Conservation (phyloP, 2,888 invertebrate genomes). For the Eupeodes luniger region DNA sequence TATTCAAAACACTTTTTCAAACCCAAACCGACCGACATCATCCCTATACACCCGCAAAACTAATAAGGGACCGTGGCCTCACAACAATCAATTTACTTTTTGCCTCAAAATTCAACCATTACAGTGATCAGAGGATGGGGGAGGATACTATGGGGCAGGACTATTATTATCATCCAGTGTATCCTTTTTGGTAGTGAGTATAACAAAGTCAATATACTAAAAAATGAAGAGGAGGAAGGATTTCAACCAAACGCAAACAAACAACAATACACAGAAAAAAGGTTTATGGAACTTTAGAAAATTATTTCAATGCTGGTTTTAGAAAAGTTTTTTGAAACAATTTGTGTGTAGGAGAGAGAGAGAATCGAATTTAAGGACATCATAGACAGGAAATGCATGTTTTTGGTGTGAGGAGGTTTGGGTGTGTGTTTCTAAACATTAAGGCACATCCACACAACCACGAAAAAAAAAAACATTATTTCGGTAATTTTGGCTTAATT, state of each 20-base stretch:
- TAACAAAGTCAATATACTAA: conserved; percentile 17
- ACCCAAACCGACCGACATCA: background rate
- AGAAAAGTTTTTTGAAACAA: background rate
- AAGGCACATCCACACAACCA: background rate
- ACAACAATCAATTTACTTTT: conserved; percentile 30
- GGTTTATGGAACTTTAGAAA: conserved; percentile 10
- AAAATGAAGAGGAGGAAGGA: background rate
- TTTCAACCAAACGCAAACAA: background rate
- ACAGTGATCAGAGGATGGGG: background rate
- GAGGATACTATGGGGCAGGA: background rate
- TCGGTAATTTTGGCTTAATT: background rate
- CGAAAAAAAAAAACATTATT: background rate
- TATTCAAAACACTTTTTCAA: background rate
- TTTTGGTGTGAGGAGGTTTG: background rate
- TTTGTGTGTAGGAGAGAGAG: background rate
- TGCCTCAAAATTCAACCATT: conserved; percentile 20
- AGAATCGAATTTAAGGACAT: background rate
- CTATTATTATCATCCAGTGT: background rate
- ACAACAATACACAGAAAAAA: background rate
- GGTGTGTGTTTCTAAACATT: background rate
- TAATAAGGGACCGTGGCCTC: conserved; percentile 14
- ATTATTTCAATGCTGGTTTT: conserved; percentile 9
- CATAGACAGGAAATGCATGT: background rate
- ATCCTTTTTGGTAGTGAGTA: background rate
- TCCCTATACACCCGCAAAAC: conserved; percentile 2